Base-by-base conservation (phyloP, 1,140 invertebrate species). In the Nixonia krombeini region DNA sequence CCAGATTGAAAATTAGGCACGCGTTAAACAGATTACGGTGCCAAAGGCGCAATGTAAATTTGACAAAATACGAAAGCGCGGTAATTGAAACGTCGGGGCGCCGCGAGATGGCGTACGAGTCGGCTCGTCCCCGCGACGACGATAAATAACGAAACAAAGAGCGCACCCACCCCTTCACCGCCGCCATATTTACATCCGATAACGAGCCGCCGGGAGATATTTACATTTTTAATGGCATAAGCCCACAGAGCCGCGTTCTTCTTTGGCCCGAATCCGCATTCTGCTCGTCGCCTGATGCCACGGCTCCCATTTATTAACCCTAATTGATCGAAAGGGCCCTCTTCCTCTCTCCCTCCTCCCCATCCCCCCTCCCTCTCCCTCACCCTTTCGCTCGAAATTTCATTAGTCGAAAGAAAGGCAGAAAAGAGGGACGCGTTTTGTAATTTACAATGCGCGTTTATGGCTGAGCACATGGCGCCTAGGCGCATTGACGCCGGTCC, bases 141-240 rank as follows among this genome's bases (percentile, higher is more conserved):
- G 74, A 82, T 83, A 82, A 83, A 81, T 83, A 83, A 82, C 72
- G 75, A 80, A 82, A 83, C 81, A 80, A 82, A 81, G 72, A 58
- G 72, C 71, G 75, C 44, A 55, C 49, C 53, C 63, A 57, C 63
- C 72, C 65, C 70, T 68, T 59, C 70, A 51, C 64, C 59, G 71
- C 70, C 61, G 70, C 68, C 75, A 79, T 82, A 84, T 84, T 82
- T 83, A 83, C 76, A 84, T 81, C 72, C 77, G 80, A 82, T 84
- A 84, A 83, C 81, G 81, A 84, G 80, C 78, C 80, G 78, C 79
- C 78, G 71, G 70, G 67, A 80, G 78, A 83, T 83, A 84, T 84
- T 84, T 84, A 84, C 82, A 83, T 83, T 83, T 83, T 83, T 84
- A 83, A 83, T 82, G 80, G 74, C 81, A 79, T 82, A 83, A 82